Evolutionary conservation across 2,888 invertebrate species (phyloP).

Genomic region (Latheticus oryzae): DNA sequence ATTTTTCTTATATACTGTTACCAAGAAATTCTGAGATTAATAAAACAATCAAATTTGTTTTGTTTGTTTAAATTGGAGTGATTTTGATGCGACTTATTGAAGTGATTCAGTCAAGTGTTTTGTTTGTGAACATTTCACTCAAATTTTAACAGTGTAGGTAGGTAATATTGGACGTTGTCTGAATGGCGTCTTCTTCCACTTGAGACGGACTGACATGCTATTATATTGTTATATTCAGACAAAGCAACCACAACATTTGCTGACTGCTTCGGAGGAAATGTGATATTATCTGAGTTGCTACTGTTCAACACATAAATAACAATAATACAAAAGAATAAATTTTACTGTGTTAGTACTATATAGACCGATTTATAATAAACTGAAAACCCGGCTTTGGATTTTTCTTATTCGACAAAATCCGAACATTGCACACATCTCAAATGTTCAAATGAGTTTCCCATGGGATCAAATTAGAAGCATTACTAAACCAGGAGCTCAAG

Average conservation of each 20-base stretch:
- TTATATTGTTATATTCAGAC: slow-evolving; percentile 58
- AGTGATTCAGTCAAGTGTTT: too few relatives aligned
- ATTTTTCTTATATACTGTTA: slow-evolving; percentile 37
- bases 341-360: too few relatives aligned
- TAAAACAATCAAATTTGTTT: too few relatives aligned
- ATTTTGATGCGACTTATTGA: too few relatives aligned
- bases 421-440: slow-evolving; percentile 28
- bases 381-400: not conserved
- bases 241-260: slow-evolving; percentile 45
- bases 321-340: too few relatives aligned
- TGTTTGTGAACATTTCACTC: not conserved
- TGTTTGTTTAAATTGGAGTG: too few relatives aligned
- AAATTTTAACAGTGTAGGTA: slow-evolving; percentile 37
- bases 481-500: slow-evolving; percentile 61
- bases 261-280: slow-evolving; percentile 49
- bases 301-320: slow-evolving; percentile 50
- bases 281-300: slow-evolving; percentile 52
- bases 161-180: slow-evolving; percentile 19
- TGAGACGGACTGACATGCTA: slow-evolving; percentile 57
- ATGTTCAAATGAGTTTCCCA: slow-evolving; percentile 52
- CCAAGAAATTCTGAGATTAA: not conserved
- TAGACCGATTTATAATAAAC: not conserved
- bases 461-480: slow-evolving; percentile 65
- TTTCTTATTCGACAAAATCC: slow-evolving; percentile 15
- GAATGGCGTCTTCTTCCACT: slow-evolving; percentile 58